Percentiles rank a stretch among this genome's conserved stretches.
Conservation (phyloP, 2,113 vertebrate genomes). For the Sitta europaea region DNA sequence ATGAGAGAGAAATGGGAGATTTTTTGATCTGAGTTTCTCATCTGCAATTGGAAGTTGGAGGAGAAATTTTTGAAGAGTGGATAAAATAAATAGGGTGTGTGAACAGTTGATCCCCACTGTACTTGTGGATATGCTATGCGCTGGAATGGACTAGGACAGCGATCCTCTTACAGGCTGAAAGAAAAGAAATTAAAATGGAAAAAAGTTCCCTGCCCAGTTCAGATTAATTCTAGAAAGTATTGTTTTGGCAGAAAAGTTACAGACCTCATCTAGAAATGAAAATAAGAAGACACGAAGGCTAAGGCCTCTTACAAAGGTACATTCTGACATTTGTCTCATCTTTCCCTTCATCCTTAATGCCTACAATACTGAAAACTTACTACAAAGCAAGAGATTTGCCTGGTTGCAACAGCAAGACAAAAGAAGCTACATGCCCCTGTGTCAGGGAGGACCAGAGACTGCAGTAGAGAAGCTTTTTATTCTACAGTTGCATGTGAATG, state of each 20-base stretch:
- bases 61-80: background rate
- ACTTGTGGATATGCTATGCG: background rate
- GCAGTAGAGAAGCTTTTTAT: background rate
- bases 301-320: background rate
- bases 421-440: background rate
- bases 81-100: background rate
- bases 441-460: background rate
- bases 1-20: background rate
- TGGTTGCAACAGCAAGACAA: rapidly evolving
- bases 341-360: background rate
- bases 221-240: background rate
- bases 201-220: background rate
- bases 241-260: background rate
- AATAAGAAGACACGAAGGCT: background rate
- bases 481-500: background rate
- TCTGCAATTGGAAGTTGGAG: background rate
- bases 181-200: background rate
- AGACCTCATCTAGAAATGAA: background rate
- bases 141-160: background rate
- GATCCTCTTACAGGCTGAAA: background rate
- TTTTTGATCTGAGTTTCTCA: background rate
- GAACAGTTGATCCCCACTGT: background rate
- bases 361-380: background rate
- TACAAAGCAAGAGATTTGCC: background rate
- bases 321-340: background rate